Base-by-base conservation (phyloP, 1,140 invertebrate genomes). In the Megalopta genalis region DNA sequence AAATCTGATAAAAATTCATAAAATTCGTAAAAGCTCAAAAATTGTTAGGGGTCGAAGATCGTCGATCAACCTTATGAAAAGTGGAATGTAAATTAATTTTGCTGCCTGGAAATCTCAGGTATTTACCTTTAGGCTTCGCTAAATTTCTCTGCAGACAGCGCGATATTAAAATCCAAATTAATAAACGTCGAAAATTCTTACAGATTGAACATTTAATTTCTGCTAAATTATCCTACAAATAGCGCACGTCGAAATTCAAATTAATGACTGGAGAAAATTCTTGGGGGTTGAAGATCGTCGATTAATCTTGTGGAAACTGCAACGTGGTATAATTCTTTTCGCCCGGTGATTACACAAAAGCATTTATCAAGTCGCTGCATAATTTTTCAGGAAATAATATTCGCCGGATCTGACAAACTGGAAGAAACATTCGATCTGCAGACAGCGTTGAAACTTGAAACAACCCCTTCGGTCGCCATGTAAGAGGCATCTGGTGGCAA, bases 401-500 rank as follows among this genome's bases (percentile, higher is more conserved):
- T 42, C 7, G 39, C 39, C 9, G 7, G 39, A 42, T 42, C 7
- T n/a, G 7, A n/a, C 0, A 2, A 7, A 8, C n/a, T 57, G 6
- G 0, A 57, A n/a, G 6, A 54, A n/a, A 6, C 6, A 57, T n/a
- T 57, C 9, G 21, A 21, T n/a, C 54, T 21, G 1, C n/a, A n/a
- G n/a, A n/a, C n/a, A n/a, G n/a, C n/a, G n/a, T n/a, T 4, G 7
- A 21, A 57, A n/a, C 7, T 39, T n/a, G 8, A 14, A 27, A 2
- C 14, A 9, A 14, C 16, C 14, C 0, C 7, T 39, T 25, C 2
- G 10, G 21, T n/a, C 12, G 14, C 18, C 57, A 37, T 8, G 21
- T 71, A 52, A 25, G 75, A 63, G 75, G 39, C 75, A 77, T 77
- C 75, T 77, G 67, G 49, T 66, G 75, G 75, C 18, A 16, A 1